A percentile compares a stretch with the other conserved stretches of the same genome.
phyloP scores from a whole-genome alignment of 2,113 vertebrate species.

The Neoarius graeffei region DNA sequence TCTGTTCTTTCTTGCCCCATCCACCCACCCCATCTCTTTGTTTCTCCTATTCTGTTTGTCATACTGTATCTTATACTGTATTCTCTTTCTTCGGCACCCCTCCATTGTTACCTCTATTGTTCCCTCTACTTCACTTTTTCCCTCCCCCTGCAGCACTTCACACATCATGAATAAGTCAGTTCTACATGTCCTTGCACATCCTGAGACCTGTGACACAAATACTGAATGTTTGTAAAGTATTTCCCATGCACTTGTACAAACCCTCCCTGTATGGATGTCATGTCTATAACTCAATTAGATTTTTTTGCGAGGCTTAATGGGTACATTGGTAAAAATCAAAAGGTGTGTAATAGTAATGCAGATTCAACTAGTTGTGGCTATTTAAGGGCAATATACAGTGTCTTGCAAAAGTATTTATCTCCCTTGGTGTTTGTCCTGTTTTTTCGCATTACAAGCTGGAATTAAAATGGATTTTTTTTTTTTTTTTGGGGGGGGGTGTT shows the following conservation, averaged over 20 bases:
- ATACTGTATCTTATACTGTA: neutral
- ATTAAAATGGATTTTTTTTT: no score
- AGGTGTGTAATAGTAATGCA: neutral
- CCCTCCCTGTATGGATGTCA: neutral
- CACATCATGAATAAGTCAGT: conserved; percentile 5
- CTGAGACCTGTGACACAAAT: conserved; percentile 10
- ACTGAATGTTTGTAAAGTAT: neutral
- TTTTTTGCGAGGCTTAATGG: neutral
- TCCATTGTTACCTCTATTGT: neutral
- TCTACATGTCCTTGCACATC: neutral
- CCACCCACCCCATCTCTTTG: neutral
- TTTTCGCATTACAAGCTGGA: no score
- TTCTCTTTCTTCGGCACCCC: neutral
- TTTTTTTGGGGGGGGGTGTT: no score
- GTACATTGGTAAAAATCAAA: neutral
- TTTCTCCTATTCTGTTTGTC: neutral
- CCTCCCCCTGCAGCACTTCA: neutral
- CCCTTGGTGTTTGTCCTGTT: no score
- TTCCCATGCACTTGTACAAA: neutral
- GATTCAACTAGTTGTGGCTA: neutral
- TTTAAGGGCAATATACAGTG: neutral
- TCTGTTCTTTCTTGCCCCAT: neutral
- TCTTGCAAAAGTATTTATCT: no score
- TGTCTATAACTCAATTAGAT: neutral
- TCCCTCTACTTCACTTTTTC: neutral